Conservation (phyloP, 2,113 vertebrate genomes). For the Suricata suricatta region DNA sequence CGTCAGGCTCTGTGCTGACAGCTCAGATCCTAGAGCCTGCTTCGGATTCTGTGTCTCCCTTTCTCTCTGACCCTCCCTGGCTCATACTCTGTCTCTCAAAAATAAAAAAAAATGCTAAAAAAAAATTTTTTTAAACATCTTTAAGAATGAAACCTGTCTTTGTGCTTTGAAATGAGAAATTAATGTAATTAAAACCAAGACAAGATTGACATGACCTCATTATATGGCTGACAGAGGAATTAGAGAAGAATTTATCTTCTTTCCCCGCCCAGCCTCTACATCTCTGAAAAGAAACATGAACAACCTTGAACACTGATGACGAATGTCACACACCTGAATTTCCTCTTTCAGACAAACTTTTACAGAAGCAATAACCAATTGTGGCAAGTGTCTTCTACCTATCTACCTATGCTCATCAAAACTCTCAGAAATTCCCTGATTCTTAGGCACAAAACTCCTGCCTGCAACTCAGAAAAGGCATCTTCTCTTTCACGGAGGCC, state of each 20-base stretch:
- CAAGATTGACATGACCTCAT: neutral
- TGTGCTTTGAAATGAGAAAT: neutral
- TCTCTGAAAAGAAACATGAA: neutral
- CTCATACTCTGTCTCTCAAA: no score
- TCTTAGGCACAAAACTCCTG: neutral
- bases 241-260: neutral
- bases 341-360: slow-evolving; percentile 1
- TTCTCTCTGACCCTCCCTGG: no score
- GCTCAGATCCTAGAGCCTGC: no score
- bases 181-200: neutral
- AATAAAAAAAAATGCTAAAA: no score
- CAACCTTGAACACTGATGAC: neutral
- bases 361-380: neutral
- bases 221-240: neutral
- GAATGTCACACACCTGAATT: neutral
- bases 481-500: neutral
- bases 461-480: neutral
- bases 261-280: neutral
- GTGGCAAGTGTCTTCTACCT: neutral
- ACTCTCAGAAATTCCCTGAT: neutral
- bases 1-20: no score
- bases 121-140: no score
- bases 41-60: no score
- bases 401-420: neutral
- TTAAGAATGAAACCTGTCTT: neutral